phyloP scores from a whole-genome alignment of 2,888 invertebrate species.

The Sylvicola cinctus region DNA sequence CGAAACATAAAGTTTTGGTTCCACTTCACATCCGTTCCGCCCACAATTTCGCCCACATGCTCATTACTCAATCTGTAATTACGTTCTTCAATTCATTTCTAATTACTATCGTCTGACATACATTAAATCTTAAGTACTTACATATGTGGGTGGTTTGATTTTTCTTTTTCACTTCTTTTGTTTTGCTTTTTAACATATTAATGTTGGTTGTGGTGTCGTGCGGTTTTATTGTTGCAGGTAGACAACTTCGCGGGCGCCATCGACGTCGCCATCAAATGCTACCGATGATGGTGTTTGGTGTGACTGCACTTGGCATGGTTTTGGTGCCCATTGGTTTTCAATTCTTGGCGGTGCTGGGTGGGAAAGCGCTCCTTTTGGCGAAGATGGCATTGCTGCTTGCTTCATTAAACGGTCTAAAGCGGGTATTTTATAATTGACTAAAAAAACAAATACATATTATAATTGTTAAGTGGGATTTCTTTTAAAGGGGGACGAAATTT shows the following conservation, averaged over 20 bases:
- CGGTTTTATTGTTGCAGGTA: no score
- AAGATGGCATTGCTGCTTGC: slow-evolving; percentile 64
- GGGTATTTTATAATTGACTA: slow-evolving; percentile 24
- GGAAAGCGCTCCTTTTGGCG: slow-evolving; percentile 57
- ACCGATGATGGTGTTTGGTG: slow-evolving; percentile 59
- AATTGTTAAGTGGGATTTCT: background rate
- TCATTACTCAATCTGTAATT: no score
- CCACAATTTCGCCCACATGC: no score
- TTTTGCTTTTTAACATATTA: no score
- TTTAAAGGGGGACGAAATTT: background rate
- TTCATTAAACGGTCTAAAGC: slow-evolving; percentile 60
- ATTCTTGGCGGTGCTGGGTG: slow-evolving; percentile 60
- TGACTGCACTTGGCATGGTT: slow-evolving; percentile 54
- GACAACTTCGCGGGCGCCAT: slow-evolving; percentile 19
- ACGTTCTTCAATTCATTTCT: no score
- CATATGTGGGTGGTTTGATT: no score
- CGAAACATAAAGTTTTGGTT: no score
- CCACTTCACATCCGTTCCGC: no score
- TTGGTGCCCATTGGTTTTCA: slow-evolving; percentile 68
- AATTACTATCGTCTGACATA: no score
- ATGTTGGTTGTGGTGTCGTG: no score
- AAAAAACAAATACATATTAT: background rate
- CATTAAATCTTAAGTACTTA: no score
- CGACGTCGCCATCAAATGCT: slow-evolving; percentile 45
- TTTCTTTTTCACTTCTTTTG: no score